Evolutionary conservation across 1,140 invertebrate genomes (phyloP).

Genomic region (Oedothorax gibbosus): DNA sequence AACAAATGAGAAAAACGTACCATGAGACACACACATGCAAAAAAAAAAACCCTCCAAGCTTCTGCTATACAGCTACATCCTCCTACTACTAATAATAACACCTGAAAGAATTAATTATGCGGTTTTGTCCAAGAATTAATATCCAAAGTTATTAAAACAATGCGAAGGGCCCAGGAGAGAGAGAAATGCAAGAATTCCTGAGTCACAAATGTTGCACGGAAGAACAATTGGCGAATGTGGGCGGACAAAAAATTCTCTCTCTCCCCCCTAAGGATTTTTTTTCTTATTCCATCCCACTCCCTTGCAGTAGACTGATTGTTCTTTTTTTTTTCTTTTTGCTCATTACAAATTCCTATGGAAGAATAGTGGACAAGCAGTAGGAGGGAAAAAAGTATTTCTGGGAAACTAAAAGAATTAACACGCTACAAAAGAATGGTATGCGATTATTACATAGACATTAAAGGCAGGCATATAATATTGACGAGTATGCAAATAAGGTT

Average conservation of each 20-base stretch:
- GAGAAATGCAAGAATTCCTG: slow-evolving; percentile 49
- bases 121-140: slow-evolving; percentile 59
- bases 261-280: slow-evolving; percentile 45
- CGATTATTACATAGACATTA: neutral
- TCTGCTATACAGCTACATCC: neutral
- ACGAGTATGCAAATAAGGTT: neutral
- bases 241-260: slow-evolving; percentile 1
- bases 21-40: neutral
- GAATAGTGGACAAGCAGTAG: slow-evolving; percentile 12
- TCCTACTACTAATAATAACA: slow-evolving; percentile 55
- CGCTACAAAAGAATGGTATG: slow-evolving; percentile 31
- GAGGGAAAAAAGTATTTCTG: neutral
- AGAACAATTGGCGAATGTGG: slow-evolving; percentile 38
- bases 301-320: neutral
- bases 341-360: neutral
- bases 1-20: slow-evolving; percentile 46
- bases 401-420: slow-evolving; percentile 23
- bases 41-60: neutral
- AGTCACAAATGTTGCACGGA: slow-evolving; percentile 33
- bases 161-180: slow-evolving; percentile 14
- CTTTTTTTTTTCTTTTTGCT: slow-evolving; percentile 25
- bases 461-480: slow-evolving; percentile 13
- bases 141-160: slow-evolving; percentile 62
- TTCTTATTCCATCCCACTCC: slow-evolving; percentile 10
- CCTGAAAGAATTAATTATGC: slow-evolving; percentile 61